Conservation (phyloP, 2,797 vertebrate species). For the Microctenopoma lineatum region DNA sequence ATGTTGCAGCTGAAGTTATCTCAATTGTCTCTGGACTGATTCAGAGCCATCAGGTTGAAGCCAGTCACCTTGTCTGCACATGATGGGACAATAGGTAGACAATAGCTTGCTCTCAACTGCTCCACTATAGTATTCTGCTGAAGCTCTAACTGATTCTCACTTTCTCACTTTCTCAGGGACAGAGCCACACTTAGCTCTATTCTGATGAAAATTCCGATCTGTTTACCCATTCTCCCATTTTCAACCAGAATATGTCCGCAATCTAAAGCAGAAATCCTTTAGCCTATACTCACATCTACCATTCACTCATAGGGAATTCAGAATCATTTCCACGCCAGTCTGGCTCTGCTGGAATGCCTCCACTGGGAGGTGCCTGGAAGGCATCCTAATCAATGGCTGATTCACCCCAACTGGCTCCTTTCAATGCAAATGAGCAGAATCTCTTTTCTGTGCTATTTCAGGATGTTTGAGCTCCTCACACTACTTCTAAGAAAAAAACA, state of each 20-base stretch:
- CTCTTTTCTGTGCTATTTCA: slow-evolving; percentile 16
- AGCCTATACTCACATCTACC: slow-evolving; percentile 13
- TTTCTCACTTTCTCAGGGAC: not conserved
- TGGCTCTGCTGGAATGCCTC: slow-evolving; percentile 41
- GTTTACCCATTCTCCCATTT: slow-evolving; percentile 8
- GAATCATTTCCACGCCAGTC: slow-evolving; percentile 31
- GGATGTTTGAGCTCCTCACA: slow-evolving; percentile 8
- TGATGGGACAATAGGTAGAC: no score
- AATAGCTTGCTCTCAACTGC: not conserved
- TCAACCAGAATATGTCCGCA: not conserved
- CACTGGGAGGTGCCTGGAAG: slow-evolving; percentile 37
- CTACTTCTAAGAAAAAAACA: slow-evolving; percentile 1
- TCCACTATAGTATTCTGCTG: not conserved
- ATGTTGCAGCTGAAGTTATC: not conserved
- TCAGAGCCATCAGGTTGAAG: not conserved
- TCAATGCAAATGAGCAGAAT: slow-evolving; percentile 43
- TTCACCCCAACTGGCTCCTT: slow-evolving; percentile 34
- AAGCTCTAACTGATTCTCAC: not conserved
- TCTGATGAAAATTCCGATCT: not conserved
- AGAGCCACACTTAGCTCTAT: not conserved
- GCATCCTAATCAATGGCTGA: slow-evolving; percentile 47
- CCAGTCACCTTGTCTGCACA: not conserved
- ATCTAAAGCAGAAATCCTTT: slow-evolving; percentile 20
- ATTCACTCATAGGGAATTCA: slow-evolving; percentile 20
- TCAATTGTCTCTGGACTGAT: slow-evolving; percentile 1